These are phyloP conservation scores for Achatina immaculata DNA, from an alignment of 1,140 invertebrate species.

Conservation along the genomic window DNA sequence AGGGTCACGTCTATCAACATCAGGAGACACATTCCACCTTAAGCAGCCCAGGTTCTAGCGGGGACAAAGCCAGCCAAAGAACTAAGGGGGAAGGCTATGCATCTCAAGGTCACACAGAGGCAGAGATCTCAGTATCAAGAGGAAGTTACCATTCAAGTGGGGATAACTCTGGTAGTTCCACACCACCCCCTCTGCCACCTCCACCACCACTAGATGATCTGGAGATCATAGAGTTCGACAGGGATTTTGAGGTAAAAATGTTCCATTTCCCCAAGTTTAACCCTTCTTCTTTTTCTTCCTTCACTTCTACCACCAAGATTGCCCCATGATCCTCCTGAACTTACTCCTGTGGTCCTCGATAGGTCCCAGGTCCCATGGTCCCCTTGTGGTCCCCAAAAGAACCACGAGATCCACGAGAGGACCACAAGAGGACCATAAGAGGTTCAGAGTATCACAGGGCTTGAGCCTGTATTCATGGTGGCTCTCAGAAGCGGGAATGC, in stretches of 20 bases:
- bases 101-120: background rate
- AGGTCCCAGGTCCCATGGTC: no score
- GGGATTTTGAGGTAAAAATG: conserved; percentile 9
- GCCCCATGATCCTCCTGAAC: no score
- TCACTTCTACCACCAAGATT: no score
- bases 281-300: no score
- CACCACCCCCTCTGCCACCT: conserved; percentile 26
- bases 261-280: no score
- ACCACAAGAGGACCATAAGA: no score
- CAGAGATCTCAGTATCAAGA: background rate
- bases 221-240: background rate
- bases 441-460: no score
- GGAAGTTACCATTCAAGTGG: conserved; percentile 32
- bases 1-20: background rate
- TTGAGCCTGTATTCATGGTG: no score
- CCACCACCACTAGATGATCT: conserved; percentile 25
- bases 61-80: background rate
- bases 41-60: background rate
- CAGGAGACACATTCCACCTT: background rate
- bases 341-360: no score
- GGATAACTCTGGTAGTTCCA: conserved; percentile 16
- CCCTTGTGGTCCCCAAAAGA: no score
- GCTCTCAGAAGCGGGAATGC: no score
- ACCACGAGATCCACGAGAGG: no score
- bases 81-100: background rate